These are phyloP conservation scores for Neolamprologus longior DNA, from an alignment of 2,113 vertebrate species.

Conservation along the genomic window DNA sequence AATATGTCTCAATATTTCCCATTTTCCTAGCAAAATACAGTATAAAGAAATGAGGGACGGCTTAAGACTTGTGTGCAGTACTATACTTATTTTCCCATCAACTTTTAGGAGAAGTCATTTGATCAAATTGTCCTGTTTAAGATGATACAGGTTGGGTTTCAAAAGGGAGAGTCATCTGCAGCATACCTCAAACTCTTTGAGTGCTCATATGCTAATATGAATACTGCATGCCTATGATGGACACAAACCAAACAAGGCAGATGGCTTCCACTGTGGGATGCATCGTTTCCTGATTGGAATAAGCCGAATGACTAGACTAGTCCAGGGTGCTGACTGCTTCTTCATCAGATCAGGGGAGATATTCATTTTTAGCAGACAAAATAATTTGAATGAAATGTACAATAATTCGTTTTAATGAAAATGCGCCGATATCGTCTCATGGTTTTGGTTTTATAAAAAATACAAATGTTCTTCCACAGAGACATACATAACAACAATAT, in stretches of 20 bases:
- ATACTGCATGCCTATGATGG: neutral
- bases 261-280: neutral
- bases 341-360: neutral
- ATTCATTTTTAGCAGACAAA: neutral
- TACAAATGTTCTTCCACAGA: slow-evolving; percentile 79
- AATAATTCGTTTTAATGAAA: slow-evolving; percentile 37
- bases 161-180: neutral
- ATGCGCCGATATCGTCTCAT: slow-evolving; percentile 40
- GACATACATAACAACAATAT: slow-evolving; percentile 73
- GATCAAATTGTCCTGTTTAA: neutral
- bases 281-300: neutral
- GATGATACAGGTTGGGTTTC: neutral
- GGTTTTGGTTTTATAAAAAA: slow-evolving; percentile 82
- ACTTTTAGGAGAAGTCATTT: neutral
- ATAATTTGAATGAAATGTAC: slow-evolving; percentile 37
- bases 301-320: neutral
- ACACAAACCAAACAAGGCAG: neutral
- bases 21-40: neutral
- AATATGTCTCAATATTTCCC: neutral
- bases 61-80: neutral
- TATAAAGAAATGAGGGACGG: neutral
- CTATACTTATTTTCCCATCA: neutral
- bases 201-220: neutral
- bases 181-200: neutral
- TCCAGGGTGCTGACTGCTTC: neutral